A percentile compares a stretch with the other conserved stretches of the same genome.
These are phyloP conservation scores for Brachypterus glaber DNA, from an alignment of 2,888 invertebrate genomes.

Conservation along the genomic window DNA sequence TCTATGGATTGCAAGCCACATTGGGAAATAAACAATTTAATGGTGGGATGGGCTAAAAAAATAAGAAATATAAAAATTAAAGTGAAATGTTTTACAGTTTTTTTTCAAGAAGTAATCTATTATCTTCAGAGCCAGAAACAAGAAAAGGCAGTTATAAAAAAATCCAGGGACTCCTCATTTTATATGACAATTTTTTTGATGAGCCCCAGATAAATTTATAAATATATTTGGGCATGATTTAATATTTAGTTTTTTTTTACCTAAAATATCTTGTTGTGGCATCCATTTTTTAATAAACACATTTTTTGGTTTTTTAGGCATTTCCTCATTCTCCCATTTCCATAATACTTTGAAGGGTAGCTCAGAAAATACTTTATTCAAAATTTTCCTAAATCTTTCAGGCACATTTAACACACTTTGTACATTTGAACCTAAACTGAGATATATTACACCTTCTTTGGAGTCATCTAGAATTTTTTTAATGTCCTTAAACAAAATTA, in stretches of 20 bases:
- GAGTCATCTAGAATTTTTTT: constrained; percentile 15
- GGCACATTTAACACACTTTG: constrained; percentile 15
- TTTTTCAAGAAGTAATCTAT: background rate
- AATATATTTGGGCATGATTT: no score
- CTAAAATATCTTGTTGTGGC: constrained; percentile 23
- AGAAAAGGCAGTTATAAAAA: no score
- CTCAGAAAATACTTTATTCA: constrained; percentile 16
- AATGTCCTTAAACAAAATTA: constrained; percentile 16
- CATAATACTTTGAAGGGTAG: constrained; percentile 32
- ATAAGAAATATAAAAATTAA: background rate
- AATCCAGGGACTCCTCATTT: no score
- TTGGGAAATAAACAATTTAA: constrained; percentile 13
- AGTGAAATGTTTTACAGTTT: background rate
- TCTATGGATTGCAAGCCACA: constrained; percentile 14
- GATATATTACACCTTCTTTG: constrained; percentile 16
- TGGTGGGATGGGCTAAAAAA: constrained; percentile 12
- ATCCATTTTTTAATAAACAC: constrained; percentile 28
- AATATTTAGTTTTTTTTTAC: no score
- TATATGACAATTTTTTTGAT: no score
- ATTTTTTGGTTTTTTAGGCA: constrained; percentile 29
- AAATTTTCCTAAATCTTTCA: constrained; percentile 12
- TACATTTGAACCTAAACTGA: constrained; percentile 19
- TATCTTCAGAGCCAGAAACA: no score
- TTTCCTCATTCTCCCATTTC: constrained; percentile 34
- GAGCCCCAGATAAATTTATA: no score